Evolutionary conservation across 2,888 invertebrate species (phyloP), one percentile per base, ranked within the genome.

Genomic region (Tipula helvola): DNA sequence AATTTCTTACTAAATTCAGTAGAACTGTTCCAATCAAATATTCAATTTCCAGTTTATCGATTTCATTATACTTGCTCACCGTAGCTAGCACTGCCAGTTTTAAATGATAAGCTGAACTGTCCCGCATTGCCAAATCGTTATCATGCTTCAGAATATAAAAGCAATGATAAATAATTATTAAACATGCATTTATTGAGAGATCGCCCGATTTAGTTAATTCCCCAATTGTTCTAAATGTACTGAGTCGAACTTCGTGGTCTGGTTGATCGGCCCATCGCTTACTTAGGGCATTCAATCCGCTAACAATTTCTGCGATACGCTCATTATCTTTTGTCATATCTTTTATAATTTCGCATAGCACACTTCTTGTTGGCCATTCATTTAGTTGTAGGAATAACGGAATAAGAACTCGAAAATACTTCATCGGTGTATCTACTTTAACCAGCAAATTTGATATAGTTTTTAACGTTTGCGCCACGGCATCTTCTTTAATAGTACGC

Each of bases 251-350:
- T 87, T 96, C 95, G 89, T 96, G 98, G 91, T 99, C 97, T 0
- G 98, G 98, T 90, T 99, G 98, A 89, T 98, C 98, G n/a, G 98
- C 93, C 95, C 96, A 96, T 88, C 95, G 94, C 84, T 93, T 93
- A 91, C 98, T 96, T 93, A 95, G 98, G 0, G 98, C 95, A 91
- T 99, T 99, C 89, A 98, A 93, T 90, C 96, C 94, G 5, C 90
- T 90, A 2, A 96, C 91, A 13, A 96, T 89, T 13, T 92, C 90
- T 12, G 18, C 42, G 28, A 57, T 57, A n/a, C 87, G 0, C 87
- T 87, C 71, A 71, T 71, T n/a, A 10, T 71, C 71, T 18, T 28
- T 28, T 71, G 71, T 12, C 71, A 71, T 71, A 10, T 28, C 71
- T 84, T n/a, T 84, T 12, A 96, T 91, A 18, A 95, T 90, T 88